Evolutionary conservation across 1,140 invertebrate genomes (phyloP).

Genomic region (Lasaia peninsularis): DNA sequence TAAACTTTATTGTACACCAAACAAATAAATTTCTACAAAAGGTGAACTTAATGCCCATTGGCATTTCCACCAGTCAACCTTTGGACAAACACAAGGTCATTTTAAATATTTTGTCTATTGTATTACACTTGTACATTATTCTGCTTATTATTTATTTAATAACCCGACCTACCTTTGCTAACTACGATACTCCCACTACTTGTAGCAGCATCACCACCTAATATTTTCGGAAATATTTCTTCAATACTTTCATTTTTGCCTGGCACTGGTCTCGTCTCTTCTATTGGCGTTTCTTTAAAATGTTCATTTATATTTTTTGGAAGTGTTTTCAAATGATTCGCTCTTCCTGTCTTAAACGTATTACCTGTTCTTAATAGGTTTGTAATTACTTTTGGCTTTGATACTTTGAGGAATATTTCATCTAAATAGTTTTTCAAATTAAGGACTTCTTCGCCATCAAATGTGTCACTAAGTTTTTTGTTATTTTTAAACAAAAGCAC

Average conservation of each 20-base stretch:
- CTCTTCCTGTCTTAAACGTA: neutral
- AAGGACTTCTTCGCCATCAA: too few species aligned
- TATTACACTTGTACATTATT: too few species aligned
- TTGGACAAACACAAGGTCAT: too few species aligned
- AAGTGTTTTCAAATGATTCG: neutral
- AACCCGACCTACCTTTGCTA: constrained; percentile 33
- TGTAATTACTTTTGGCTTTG: neutral
- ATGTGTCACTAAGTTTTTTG: too few species aligned
- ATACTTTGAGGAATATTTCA: neutral
- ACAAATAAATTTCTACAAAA: too few species aligned
- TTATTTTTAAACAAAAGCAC: too few species aligned
- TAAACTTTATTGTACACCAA: too few species aligned
- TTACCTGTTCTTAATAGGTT: neutral
- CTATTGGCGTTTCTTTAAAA: neutral
- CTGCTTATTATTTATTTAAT: neutral
- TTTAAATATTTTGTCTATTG: too few species aligned
- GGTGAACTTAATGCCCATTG: too few species aligned
- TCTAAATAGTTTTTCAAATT: neutral
- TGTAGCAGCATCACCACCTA: constrained; percentile 35
- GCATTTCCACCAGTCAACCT: too few species aligned
- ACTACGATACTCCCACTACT: constrained; percentile 35
- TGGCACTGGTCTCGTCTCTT: neutral
- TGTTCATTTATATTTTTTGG: neutral
- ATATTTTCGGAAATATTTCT: constrained; percentile 30
- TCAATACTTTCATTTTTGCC: neutral